These are phyloP conservation scores for Tinamus major DNA, from an alignment of 2,797 vertebrate species.

Conservation along the genomic window DNA sequence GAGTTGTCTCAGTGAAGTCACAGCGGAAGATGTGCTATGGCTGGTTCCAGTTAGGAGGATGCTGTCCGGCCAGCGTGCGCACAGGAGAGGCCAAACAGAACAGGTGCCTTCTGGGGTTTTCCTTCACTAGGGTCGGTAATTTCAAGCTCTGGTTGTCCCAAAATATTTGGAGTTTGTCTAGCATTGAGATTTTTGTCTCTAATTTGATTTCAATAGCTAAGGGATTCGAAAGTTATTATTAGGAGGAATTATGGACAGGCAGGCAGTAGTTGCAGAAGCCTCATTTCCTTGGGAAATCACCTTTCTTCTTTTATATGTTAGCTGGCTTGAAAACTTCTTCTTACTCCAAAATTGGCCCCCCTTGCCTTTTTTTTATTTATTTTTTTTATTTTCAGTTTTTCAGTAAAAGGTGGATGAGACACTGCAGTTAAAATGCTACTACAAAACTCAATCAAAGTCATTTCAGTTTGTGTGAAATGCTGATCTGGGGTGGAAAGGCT, in stretches of 20 bases:
- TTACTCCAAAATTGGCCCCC: background rate
- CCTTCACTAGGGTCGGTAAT: background rate
- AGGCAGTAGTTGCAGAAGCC: background rate
- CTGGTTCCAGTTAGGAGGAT: background rate
- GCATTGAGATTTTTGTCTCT: background rate
- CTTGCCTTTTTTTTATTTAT: background rate
- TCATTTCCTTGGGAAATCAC: background rate
- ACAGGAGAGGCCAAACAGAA: background rate
- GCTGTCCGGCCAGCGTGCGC: background rate
- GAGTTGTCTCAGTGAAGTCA: background rate
- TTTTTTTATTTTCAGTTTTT: background rate
- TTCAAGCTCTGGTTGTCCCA: background rate
- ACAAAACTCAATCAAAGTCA: background rate
- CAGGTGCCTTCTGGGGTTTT: background rate
- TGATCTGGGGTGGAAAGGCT: background rate
- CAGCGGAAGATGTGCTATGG: background rate
- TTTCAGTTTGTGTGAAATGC: conserved; percentile 1
- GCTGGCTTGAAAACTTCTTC: background rate
- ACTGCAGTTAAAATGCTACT: background rate
- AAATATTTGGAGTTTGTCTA: background rate
- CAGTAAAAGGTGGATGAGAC: background rate
- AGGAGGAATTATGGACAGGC: background rate
- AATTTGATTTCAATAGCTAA: background rate
- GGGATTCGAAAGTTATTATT: background rate
- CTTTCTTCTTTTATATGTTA: background rate